Percentiles rank a stretch among this genome's conserved stretches.
Conservation (phyloP, 1,140 invertebrate species). For the Papilio polytes region DNA sequence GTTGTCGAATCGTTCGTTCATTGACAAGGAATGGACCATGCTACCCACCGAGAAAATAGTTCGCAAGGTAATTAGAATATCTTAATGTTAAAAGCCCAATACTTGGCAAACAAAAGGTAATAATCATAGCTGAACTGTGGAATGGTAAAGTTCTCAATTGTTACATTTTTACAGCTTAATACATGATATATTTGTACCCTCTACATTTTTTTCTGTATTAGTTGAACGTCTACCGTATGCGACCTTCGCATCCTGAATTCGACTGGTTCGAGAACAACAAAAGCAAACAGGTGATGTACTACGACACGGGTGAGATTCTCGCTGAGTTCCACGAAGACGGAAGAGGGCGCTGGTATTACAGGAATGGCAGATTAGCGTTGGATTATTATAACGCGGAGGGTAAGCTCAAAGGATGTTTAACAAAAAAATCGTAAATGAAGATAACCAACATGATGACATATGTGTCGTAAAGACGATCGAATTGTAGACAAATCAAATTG, state of each 20-base stretch:
- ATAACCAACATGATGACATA: too few relatives aligned
- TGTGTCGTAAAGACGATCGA: not conserved
- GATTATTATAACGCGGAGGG: conserved; percentile 77
- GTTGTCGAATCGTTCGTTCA: conserved; percentile 73
- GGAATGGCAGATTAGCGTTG: conserved; percentile 65
- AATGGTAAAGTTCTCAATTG: too few relatives aligned
- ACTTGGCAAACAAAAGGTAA: not conserved
- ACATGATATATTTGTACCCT: not conserved
- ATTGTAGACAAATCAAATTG: not conserved
- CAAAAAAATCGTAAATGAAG: too few relatives aligned
- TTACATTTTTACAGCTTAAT: too few relatives aligned
- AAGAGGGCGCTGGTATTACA: conserved; percentile 68
- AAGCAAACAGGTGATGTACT: conserved; percentile 63
- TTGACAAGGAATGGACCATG: conserved; percentile 80
- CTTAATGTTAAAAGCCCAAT: not conserved
- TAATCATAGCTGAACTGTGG: too few relatives aligned
- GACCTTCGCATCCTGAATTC: conserved; percentile 74
- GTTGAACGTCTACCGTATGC: conserved; percentile 79
- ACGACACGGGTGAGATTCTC: conserved; percentile 71
- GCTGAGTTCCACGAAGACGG: conserved; percentile 74
- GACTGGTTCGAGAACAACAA: conserved; percentile 77
- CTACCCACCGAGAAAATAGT: conserved; percentile 78
- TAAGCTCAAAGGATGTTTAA: too few relatives aligned
- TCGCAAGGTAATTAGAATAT: conserved; percentile 37
- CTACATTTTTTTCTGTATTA: conserved; percentile 37